Percentiles rank a stretch among this genome's conserved stretches.
Evolutionary conservation across 2,113 vertebrate species (phyloP).

Genomic region (Tor tambroides): DNA sequence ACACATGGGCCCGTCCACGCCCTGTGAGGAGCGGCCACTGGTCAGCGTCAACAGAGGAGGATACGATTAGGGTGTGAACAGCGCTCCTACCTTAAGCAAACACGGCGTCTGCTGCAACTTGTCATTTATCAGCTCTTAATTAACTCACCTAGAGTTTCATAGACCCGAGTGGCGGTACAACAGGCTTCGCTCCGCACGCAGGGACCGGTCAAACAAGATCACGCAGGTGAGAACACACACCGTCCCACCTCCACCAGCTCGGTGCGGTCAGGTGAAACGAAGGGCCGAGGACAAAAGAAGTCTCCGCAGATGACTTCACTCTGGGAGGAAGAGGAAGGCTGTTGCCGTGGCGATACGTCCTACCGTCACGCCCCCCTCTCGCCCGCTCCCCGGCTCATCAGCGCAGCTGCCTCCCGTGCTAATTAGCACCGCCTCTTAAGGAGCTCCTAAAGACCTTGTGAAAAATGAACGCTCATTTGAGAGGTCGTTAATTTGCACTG

Average conservation of each 20-base stretch:
- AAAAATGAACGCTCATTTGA: conserved; percentile 87
- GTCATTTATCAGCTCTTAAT: conserved; percentile 76
- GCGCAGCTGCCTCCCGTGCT: conserved; percentile 82
- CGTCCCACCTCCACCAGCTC: not conserved
- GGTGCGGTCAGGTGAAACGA: not conserved
- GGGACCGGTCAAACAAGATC: conserved; percentile 17
- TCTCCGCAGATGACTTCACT: conserved; percentile 34
- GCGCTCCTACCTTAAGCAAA: conserved; percentile 74
- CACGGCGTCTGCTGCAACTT: conserved; percentile 67
- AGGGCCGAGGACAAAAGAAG: conserved; percentile 25
- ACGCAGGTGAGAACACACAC: conserved; percentile 41
- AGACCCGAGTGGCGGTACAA: conserved; percentile 51
- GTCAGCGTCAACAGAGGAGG: conserved; percentile 63
- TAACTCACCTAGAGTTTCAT: conserved; percentile 63
- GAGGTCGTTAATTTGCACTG: conserved; percentile 87
- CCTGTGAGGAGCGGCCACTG: conserved; percentile 54
- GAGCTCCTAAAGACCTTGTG: conserved; percentile 87
- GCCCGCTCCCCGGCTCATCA: conserved; percentile 68
- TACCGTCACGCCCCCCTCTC: conserved; percentile 55
- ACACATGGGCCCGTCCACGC: conserved; percentile 11
- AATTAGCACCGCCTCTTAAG: conserved; percentile 85
- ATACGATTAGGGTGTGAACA: conserved; percentile 74
- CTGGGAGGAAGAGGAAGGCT: conserved; percentile 37
- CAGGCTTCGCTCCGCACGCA: conserved; percentile 51
- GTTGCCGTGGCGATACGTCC: conserved; percentile 68